A percentile compares a stretch with the other conserved stretches of the same genome.
These are phyloP conservation scores for Calidris pygmaea DNA, from an alignment of 2,113 vertebrate species.

Conservation along the genomic window DNA sequence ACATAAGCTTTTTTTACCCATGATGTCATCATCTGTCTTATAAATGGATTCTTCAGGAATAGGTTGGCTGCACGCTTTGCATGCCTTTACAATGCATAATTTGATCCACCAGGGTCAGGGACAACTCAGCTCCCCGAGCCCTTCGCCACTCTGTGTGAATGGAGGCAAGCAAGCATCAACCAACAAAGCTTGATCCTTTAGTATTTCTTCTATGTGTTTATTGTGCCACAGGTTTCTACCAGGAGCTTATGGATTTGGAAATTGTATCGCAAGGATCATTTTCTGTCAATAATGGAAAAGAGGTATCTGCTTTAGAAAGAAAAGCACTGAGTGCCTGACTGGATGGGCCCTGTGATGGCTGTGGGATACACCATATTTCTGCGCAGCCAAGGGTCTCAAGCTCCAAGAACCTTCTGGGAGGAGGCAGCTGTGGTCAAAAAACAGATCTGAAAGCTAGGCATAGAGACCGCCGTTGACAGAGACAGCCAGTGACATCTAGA, in stretches of 20 bases:
- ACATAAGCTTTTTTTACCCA: constrained; percentile 53
- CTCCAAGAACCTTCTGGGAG: neutral
- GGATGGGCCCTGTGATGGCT: neutral
- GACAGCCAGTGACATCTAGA: neutral
- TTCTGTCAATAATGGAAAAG: neutral
- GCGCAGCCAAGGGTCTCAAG: neutral
- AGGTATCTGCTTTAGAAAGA: neutral
- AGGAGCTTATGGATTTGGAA: neutral
- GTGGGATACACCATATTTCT: neutral
- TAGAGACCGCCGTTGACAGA: neutral
- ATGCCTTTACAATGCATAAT: constrained; percentile 47
- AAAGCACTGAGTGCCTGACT: neutral
- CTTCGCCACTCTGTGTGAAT: neutral
- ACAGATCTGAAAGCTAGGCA: neutral
- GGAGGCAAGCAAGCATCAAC: neutral
- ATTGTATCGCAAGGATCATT: neutral
- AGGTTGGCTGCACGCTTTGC: constrained; percentile 9
- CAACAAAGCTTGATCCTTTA: neutral
- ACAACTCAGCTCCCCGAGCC: neutral
- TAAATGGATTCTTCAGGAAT: constrained; percentile 58
- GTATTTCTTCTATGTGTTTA: neutral
- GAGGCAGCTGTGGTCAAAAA: neutral
- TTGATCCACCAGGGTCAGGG: neutral
- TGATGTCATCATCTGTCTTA: constrained; percentile 49
- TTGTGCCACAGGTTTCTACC: neutral